These are phyloP conservation scores for Imbricaverruca yamaguchii DNA, from an alignment of 2,888 invertebrate species.

Conservation along the genomic window DNA sequence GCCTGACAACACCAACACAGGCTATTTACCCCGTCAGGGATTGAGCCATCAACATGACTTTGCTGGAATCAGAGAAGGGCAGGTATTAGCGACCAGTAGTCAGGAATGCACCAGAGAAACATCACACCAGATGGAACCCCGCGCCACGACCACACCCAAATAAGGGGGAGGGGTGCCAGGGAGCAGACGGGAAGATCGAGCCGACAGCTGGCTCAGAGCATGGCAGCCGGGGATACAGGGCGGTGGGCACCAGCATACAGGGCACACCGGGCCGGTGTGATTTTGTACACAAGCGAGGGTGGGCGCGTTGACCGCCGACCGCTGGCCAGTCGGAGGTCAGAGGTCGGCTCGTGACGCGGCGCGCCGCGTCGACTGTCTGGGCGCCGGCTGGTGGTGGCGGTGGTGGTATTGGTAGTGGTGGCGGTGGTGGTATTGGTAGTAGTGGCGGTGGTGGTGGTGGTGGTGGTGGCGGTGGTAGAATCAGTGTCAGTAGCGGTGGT, in stretches of 20 bases:
- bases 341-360: too few species aligned
- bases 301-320: not conserved
- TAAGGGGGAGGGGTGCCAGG: not conserved
- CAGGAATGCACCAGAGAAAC: conserved; percentile 18
- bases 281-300: not conserved
- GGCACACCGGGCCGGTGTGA: not conserved
- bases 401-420: too few species aligned
- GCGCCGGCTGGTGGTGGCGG: too few species aligned
- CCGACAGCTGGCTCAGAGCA: not conserved
- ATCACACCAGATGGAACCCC: not conserved
- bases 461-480: too few species aligned
- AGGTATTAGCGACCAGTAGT: conserved; percentile 19
- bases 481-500: too few species aligned
- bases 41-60: conserved; percentile 19
- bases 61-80: conserved; percentile 18
- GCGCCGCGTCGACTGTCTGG: too few species aligned
- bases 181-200: not conserved
- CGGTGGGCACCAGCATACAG: not conserved
- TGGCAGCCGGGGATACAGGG: not conserved
- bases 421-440: too few species aligned
- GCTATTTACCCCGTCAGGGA: conserved; percentile 21
- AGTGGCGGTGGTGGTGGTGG: too few species aligned
- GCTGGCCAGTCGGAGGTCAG: too few species aligned
- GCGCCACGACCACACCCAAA: not conserved
- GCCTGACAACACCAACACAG: conserved; percentile 19